Base-by-base conservation (phyloP, 2,113 vertebrate genomes). In the Thermophis baileyi region DNA sequence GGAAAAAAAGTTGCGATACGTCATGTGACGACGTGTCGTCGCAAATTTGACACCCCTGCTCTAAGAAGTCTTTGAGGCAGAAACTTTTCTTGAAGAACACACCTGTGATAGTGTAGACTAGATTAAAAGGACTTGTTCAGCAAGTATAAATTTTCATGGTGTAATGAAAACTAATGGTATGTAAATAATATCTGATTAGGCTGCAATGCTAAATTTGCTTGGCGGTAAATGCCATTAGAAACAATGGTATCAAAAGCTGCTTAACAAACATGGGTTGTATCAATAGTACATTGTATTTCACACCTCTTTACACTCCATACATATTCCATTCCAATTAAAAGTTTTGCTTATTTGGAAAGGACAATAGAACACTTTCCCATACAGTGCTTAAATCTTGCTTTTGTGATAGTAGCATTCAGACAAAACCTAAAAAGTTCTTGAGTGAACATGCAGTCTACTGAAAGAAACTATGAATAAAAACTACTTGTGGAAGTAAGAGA, bases 81-180 rank as follows among this genome's bases (percentile, higher is more conserved):
- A 92, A 88, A 50, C n/a, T 44, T n/a, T 74, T 88, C 40, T 51
- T 51, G 30, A 55, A 92, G 88, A 50, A 60, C 92, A 93, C 46
- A 86, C 92, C 92, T 93, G 4, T 55, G 50, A 90, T 57, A 60
- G 69, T 35, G 24, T 27, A 60, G 54, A 89, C 44, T 18, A 57
- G 53, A 57, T 93, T 89, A 85, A 93, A 88, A 86, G 55, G 20
- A 89, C 20, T 85, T 89, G 63, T 63, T 89, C 85, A 85, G 6
- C 55, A 85, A 27, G 22, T 90, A 35, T 60, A 20, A 11, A 47
- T 46, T 57, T 25, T 85, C 44, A 93, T 90, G 44, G 7, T 9
- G 69, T 4, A 93, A 25, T 14, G 57, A 25, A 44, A 25, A 35
- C 51, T 90, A 57, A 25, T n/a, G 53, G 12, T 20, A 85, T 50